Evolutionary conservation across 2,797 vertebrate species (phyloP), one percentile per base, ranked within the genome.

Genomic region (Pseudomugil tenellus): DNA sequence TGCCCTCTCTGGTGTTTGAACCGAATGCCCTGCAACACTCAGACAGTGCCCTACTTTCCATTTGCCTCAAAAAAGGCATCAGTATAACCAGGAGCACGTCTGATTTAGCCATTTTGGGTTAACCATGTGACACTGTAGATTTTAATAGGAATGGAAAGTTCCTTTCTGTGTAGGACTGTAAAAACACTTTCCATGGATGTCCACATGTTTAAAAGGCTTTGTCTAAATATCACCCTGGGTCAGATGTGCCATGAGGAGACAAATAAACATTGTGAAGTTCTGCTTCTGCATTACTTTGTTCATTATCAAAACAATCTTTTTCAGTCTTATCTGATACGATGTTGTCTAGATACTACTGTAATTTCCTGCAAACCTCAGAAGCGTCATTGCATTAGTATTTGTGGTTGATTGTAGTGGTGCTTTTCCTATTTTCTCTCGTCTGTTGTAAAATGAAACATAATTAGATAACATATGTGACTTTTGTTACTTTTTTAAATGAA

Each of bases 121-220:
- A 72, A 79, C 81, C 87, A 89, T 87, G 90, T 90, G 89, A 88
- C 79, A 76, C 71, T 78, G 84, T 74, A 87, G 75, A 86, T 88
- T 89, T 92, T 89, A 91, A 89, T 86, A 86, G 84, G 76, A 79
- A 76, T 74, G 91, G 92, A 93, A 93, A 92, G 86, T 92, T 89
- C 81, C 84, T 83, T 79, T 91, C 79, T 79, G 57, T 70, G 58
- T 58, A 49, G 65, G 77, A 60, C 86, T 86, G 86, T 74, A 75
- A 63, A 85, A 84, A 86, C 71, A 81, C 76, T 91, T 92, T 91
- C 88, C 89, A 79, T 77, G 55, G 79, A 67, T 87, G 84, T 72
- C 66, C 54, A 58, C 63, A 71, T 31, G 65, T 46, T 58, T 59
- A 37, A 71, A 54, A 72, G 67, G 58, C 58, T 1, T 49, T 68